phyloP scores from a whole-genome alignment of 1,140 invertebrate genomes.

The Cydia strobilella region DNA sequence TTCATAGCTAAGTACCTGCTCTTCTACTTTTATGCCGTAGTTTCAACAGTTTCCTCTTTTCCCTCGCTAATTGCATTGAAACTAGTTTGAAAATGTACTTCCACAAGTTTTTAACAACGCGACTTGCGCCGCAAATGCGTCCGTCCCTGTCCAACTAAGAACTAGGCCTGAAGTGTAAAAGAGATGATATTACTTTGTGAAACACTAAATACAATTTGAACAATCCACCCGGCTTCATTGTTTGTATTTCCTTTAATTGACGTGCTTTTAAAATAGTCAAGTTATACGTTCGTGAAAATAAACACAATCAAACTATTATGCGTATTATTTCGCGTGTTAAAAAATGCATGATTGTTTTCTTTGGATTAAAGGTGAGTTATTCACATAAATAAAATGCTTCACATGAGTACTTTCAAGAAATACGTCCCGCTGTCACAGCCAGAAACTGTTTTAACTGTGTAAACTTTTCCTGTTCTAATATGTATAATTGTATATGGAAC shows the following conservation, averaged over 20 bases:
- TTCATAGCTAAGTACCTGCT: background rate
- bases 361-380: background rate
- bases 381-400: background rate
- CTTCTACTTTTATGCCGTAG: background rate
- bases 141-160: background rate
- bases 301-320: background rate
- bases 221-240: conserved; percentile 1
- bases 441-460: background rate
- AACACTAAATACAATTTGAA: background rate
- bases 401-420: background rate
- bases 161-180: background rate
- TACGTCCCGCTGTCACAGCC: background rate
- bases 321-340: background rate
- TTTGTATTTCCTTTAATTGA: background rate
- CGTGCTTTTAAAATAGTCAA: conserved; percentile 1
- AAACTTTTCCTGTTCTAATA: too few species aligned
- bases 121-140: background rate
- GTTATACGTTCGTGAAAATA: background rate
- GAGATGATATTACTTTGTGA: background rate
- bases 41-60: conserved; percentile 22
- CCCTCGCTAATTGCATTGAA: conserved; percentile 26
- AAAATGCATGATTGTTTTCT: background rate
- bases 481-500: background rate
- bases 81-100: background rate
- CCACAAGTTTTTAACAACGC: background rate